Base-by-base conservation (phyloP, 2,113 vertebrate genomes). In the Dascyllus trimaculatus region DNA sequence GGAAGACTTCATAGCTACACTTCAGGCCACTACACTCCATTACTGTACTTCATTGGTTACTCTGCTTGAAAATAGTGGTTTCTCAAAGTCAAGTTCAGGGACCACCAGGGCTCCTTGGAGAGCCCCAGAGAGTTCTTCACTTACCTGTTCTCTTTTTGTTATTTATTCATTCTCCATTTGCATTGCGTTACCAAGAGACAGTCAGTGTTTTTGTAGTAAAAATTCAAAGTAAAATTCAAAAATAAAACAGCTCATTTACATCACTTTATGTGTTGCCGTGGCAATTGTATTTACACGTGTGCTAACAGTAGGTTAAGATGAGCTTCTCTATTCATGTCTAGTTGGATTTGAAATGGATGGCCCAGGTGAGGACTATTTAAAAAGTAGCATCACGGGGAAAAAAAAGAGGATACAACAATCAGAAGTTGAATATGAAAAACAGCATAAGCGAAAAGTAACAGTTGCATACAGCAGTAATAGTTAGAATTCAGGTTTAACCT, bases 1-100 rank as follows among this genome's bases (percentile, higher is more conserved):
- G 82, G 84, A 82, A 70, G 88, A 89, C 81, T 89, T 91, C 87
- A 86, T 84, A 88, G 89, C 85, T 84, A 57, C 83, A 88, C 86
- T 85, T 86, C 79, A 91, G 85, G 88, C 86, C 87, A 81, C 88
- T 78, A 68, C 71, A 74, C 86, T 87, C 81, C 86, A 88, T 91
- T 90, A 90, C 85, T 83, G 88, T 82, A 82, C 79, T 81, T 85
- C 84, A 89, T 78, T 85, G 82, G 78, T 76, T 85, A 73, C 78
- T 80, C 70, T 29, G 40, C 61, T 82, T 32, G 24, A 80, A 80
- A 82, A 85, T 58, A 72, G 63, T 14, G 81, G 75, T 83, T 86
- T 84, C 83, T 86, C 81, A 81, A 85, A 91, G 86, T 90, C 88
- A 73, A 78, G 66, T 75, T 79, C 63, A 77, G 67, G 74, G 86